These are phyloP conservation scores for Eumaeus atala DNA, from an alignment of 1,140 invertebrate species.

Conservation along the genomic window DNA sequence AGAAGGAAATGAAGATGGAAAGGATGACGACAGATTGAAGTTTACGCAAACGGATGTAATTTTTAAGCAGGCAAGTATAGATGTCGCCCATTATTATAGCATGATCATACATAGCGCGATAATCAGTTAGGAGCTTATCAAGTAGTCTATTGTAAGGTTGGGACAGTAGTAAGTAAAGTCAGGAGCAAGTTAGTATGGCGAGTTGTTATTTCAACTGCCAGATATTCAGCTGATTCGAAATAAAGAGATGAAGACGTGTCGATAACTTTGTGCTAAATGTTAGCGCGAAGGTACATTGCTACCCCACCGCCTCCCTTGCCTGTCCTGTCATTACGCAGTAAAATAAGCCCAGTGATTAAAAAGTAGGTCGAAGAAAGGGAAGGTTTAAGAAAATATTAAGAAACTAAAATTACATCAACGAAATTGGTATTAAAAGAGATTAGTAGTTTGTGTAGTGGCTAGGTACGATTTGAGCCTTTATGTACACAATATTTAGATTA, in stretches of 20 bases:
- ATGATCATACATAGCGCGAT: too few relatives aligned
- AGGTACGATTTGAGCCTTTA: neutral
- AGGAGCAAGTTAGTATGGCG: neutral
- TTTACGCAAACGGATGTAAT: neutral
- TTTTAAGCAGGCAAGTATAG: too few relatives aligned
- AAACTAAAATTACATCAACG: neutral
- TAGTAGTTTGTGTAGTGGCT: neutral
- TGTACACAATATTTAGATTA: neutral
- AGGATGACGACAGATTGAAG: constrained; percentile 13
- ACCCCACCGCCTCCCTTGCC: too few relatives aligned
- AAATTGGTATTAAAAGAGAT: neutral
- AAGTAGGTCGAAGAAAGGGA: too few relatives aligned
- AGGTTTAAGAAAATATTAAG: neutral
- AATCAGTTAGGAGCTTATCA: neutral
- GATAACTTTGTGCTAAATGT: neutral
- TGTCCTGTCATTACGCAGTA: too few relatives aligned
- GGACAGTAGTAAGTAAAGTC: neutral
- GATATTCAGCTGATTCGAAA: constrained; percentile 1
- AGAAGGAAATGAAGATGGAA: constrained; percentile 3
- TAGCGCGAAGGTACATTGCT: too few relatives aligned
- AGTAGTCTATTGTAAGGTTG: too few relatives aligned
- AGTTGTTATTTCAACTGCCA: neutral
- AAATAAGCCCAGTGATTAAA: too few relatives aligned
- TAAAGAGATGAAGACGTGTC: neutral
- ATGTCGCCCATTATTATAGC: too few relatives aligned